Percentiles rank a stretch among this genome's conserved stretches.
Conservation (phyloP, 2,113 vertebrate genomes). For the Dicentrarchus labrax region DNA sequence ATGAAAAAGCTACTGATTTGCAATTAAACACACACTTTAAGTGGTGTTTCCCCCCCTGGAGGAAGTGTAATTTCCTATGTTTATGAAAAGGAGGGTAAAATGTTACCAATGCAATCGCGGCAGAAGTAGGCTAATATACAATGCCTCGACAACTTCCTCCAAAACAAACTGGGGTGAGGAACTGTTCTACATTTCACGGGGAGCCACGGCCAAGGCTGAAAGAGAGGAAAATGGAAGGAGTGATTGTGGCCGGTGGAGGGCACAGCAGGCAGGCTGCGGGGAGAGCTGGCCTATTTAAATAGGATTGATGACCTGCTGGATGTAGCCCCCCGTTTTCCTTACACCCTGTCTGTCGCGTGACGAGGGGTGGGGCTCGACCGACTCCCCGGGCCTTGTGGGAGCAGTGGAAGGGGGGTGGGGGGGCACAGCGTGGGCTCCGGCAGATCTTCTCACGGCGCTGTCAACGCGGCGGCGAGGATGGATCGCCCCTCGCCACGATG, state of each 20-base stretch:
- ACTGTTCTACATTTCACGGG: conserved; percentile 50
- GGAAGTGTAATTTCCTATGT: conserved; percentile 29
- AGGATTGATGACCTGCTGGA: conserved; percentile 83
- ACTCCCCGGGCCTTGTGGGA: conserved; percentile 44
- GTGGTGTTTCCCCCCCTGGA: not conserved
- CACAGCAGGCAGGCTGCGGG: conserved; percentile 61
- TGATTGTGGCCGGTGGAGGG: conserved; percentile 67
- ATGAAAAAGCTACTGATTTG: conserved; percentile 44
- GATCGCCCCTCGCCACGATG: conserved; percentile 61
- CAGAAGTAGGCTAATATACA: conserved; percentile 23
- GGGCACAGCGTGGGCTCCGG: conserved; percentile 24
- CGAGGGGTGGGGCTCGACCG: conserved; percentile 14
- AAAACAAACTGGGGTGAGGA: conserved; percentile 43
- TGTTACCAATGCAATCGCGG: not conserved
- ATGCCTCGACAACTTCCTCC: conserved; percentile 3
- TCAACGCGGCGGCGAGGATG: conserved; percentile 53
- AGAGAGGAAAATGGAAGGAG: conserved; percentile 60
- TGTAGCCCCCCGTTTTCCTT: conserved; percentile 33
- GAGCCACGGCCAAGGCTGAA: conserved; percentile 22
- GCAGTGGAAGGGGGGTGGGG: not conserved
- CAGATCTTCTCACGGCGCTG: conserved; percentile 31
- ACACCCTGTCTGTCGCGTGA: conserved; percentile 18
- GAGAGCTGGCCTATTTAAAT: conserved; percentile 81
- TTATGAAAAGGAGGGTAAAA: conserved; percentile 41
- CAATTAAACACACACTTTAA: conserved; percentile 37